phyloP scores from a whole-genome alignment of 2,888 invertebrate genomes.

The Pheosia gnoma region DNA sequence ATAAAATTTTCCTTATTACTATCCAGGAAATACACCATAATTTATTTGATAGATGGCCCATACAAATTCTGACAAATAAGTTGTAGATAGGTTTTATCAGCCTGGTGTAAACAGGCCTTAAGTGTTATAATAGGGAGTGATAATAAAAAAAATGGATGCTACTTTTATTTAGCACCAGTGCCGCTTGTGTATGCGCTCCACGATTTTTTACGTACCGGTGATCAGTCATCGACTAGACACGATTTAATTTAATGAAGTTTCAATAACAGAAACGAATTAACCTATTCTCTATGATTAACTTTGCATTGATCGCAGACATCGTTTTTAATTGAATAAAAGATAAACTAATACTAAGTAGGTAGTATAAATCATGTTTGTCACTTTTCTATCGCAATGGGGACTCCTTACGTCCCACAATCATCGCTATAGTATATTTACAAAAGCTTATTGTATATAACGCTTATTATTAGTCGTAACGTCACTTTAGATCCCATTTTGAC shows the following conservation, averaged over 20 bases:
- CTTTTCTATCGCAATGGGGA: too few relatives aligned
- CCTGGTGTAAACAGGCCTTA: slow-evolving; percentile 3
- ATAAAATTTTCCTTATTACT: too few relatives aligned
- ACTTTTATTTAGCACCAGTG: background rate
- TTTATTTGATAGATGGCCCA: too few relatives aligned
- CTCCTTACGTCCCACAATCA: too few relatives aligned
- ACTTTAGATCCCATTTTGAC: too few relatives aligned
- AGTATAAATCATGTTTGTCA: too few relatives aligned
- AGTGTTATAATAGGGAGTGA: background rate
- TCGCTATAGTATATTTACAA: too few relatives aligned
- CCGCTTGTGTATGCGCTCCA: background rate
- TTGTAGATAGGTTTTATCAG: too few relatives aligned
- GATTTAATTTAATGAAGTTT: slow-evolving; percentile 2
- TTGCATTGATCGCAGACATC: background rate
- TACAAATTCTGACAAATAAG: too few relatives aligned
- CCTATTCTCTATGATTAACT: background rate
- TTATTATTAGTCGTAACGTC: too few relatives aligned
- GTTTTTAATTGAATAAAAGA: background rate
- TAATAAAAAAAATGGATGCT: background rate
- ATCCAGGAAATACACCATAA: too few relatives aligned
- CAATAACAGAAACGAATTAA: slow-evolving; percentile 3
- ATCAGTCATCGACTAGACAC: slow-evolving; percentile 2
- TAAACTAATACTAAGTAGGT: background rate
- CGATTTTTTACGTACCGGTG: background rate
- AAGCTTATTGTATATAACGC: too few relatives aligned